A percentile compares a stretch with the other conserved stretches of the same genome.
phyloP scores from a whole-genome alignment of 2,797 vertebrate species.

The Oreochromis mossambicus region DNA sequence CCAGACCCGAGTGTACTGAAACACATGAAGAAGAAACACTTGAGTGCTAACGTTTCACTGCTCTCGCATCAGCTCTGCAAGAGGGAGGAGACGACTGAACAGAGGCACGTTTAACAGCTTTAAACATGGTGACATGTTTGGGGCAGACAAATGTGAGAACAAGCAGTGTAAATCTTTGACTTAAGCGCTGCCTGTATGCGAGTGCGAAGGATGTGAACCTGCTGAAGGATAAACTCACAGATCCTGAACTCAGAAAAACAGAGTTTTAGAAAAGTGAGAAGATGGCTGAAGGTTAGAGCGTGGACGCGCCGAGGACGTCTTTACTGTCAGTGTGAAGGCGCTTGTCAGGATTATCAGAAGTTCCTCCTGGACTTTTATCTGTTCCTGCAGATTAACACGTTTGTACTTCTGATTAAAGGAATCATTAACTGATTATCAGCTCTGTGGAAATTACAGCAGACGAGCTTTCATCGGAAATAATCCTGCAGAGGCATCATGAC shows the following conservation, averaged over 20 bases:
- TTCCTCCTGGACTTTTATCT: not conserved
- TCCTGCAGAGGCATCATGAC: not conserved
- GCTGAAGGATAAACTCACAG: not conserved
- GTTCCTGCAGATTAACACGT: not conserved
- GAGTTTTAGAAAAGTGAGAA: not conserved
- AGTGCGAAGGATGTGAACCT: not conserved
- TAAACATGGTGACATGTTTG: not conserved
- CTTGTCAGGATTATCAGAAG: not conserved
- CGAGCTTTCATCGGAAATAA: not conserved
- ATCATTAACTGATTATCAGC: not conserved
- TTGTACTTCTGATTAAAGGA: not conserved
- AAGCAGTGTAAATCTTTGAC: not conserved
- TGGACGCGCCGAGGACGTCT: not conserved
- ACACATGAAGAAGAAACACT: not conserved
- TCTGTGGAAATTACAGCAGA: not conserved
- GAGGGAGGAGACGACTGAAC: not conserved
- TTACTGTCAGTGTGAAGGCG: not conserved
- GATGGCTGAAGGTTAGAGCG: not conserved
- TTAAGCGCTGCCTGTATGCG: not conserved
- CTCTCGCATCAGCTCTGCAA: not conserved
- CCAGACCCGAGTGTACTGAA: conserved; percentile 90
- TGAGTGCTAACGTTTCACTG: not conserved
- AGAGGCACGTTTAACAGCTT: not conserved
- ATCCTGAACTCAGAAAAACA: not conserved
- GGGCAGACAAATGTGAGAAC: not conserved